A percentile compares a stretch with the other conserved stretches of the same genome.
Conservation (phyloP, 53 echinoderm and acorn worm species). For the Antedon mediterranea region DNA sequence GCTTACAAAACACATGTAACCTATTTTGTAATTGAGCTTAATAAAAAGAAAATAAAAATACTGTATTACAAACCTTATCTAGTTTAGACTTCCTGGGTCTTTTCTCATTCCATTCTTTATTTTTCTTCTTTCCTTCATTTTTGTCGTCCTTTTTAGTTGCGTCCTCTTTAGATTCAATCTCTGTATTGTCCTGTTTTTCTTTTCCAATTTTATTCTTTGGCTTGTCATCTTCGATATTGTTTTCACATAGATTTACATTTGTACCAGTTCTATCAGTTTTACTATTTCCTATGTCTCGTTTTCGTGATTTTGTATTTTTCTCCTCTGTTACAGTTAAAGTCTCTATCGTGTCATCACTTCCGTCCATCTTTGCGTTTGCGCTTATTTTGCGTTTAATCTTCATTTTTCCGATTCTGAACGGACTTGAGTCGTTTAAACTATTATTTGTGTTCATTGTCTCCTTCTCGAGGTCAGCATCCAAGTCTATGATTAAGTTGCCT, state of each 20-base stretch:
- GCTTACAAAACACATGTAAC: too few relatives aligned
- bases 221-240: slow-evolving; percentile 5
- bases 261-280: slow-evolving; percentile 3
- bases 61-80: too few relatives aligned
- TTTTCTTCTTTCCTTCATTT: slow-evolving; percentile 35
- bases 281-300: background rate
- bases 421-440: slow-evolving; percentile 50
- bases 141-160: too few relatives aligned
- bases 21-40: too few relatives aligned
- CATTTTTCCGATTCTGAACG: slow-evolving; percentile 96
- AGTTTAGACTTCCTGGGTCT: slow-evolving; percentile 68
- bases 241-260: slow-evolving; percentile 14
- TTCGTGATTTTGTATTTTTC: slow-evolving; percentile 7
- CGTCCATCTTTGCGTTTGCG: slow-evolving; percentile 43
- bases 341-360: slow-evolving; percentile 4
- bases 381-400: slow-evolving; percentile 96
- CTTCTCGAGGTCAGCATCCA: slow-evolving; percentile 96
- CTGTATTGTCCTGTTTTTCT: slow-evolving; percentile 33
- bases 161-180: slow-evolving; percentile 31
- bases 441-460: slow-evolving; percentile 24
- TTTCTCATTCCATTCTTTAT: slow-evolving; percentile 28
- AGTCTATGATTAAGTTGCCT: slow-evolving; percentile 93
- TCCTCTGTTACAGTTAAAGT: slow-evolving; percentile 8
- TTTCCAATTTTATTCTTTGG: slow-evolving; percentile 6
- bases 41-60: too few relatives aligned